Evolutionary conservation across 2,113 vertebrate species (phyloP).

Genomic region (Aptenodytes forsteri): DNA sequence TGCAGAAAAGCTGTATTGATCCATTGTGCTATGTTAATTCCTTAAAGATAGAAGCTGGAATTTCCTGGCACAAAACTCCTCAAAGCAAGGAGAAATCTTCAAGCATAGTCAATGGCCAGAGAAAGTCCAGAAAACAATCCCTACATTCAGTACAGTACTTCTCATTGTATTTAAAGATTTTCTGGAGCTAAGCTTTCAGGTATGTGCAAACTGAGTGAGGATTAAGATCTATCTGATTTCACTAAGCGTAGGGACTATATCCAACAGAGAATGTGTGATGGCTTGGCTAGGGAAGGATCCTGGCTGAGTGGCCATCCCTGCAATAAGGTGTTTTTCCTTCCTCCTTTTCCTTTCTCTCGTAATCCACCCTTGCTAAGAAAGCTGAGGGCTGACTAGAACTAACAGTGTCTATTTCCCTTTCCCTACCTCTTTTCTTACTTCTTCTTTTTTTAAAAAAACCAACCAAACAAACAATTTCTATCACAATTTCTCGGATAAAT

Average conservation of each 20-base stretch:
- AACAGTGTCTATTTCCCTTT: not conserved
- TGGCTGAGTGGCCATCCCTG: not conserved
- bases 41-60: constrained; percentile 43
- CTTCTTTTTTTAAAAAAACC: not conserved
- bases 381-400: not conserved
- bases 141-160: constrained; percentile 22
- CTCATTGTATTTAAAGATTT: constrained; percentile 39
- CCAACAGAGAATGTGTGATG: not conserved
- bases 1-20: constrained; percentile 53
- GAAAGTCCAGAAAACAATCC: constrained; percentile 35
- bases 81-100: constrained; percentile 31
- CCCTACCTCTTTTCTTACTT: not conserved
- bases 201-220: constrained; percentile 12
- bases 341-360: not conserved
- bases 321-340: not conserved
- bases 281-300: not conserved
- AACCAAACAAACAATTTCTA: not conserved
- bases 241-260: not conserved
- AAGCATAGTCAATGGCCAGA: not conserved
- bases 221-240: constrained; percentile 3
- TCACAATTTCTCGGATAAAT: not conserved
- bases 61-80: constrained; percentile 40
- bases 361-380: not conserved
- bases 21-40: constrained; percentile 60
- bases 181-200: constrained; percentile 47